A percentile compares a stretch with the other conserved stretches of the same genome.
phyloP scores from a whole-genome alignment of 2,888 invertebrate genomes.

The Yponomeuta evonymella region DNA sequence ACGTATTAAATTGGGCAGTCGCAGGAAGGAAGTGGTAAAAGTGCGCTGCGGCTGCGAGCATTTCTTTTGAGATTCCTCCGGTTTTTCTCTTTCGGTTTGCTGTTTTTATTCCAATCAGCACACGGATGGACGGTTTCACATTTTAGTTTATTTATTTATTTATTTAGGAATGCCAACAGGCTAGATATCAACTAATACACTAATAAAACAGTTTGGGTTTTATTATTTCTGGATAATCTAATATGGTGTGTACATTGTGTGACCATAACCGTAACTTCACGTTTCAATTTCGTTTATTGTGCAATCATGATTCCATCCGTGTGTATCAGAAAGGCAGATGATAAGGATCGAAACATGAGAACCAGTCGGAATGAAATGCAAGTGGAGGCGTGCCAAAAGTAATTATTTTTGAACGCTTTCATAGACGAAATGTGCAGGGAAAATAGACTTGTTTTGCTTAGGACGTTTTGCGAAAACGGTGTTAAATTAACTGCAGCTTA shows the following conservation, averaged over 20 bases:
- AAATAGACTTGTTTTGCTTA: background rate
- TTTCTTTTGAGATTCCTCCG: background rate
- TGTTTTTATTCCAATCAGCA: background rate
- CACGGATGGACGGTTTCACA: too few relatives aligned
- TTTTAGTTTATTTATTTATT: too few relatives aligned
- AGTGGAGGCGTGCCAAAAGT: constrained; percentile 1
- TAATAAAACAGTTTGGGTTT: too few relatives aligned
- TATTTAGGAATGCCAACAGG: too few relatives aligned
- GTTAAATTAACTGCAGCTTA: background rate
- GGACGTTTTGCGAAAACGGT: background rate
- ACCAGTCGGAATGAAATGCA: background rate
- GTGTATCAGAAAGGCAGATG: background rate
- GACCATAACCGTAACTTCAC: too few relatives aligned
- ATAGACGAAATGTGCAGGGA: background rate
- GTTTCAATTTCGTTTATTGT: too few relatives aligned
- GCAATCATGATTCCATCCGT: too few relatives aligned
- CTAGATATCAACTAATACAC: too few relatives aligned
- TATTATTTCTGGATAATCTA: too few relatives aligned
- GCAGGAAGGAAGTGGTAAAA: constrained; percentile 6
- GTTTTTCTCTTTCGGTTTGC: background rate
- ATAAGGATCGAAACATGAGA: background rate
- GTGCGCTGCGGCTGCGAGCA: background rate
- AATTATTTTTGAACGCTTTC: constrained; percentile 7
- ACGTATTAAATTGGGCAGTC: background rate
- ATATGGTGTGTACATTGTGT: too few relatives aligned